Evolutionary conservation across 64 coral and sea anemone genomes (phyloP).

Genomic region (Anthopleura sola): DNA sequence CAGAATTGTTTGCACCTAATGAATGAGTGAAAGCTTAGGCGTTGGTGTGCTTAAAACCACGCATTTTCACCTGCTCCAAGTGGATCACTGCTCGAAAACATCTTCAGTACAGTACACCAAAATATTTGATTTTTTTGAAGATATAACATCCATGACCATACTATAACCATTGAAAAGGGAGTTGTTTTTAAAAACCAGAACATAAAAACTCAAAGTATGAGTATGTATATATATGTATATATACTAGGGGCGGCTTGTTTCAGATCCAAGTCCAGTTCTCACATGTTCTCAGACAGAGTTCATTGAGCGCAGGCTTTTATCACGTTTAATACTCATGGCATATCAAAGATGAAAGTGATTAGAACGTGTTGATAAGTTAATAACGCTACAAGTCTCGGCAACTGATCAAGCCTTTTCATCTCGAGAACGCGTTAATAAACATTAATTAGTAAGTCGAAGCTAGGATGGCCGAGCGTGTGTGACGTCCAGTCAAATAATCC

Average conservation of each 20-base stretch:
- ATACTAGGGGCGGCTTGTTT: too few relatives aligned
- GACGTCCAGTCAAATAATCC: not conserved
- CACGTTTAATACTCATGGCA: not conserved
- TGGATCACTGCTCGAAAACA: not conserved
- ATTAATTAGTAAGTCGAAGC: not conserved
- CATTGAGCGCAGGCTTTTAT: not conserved
- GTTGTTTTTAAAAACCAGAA: too few relatives aligned
- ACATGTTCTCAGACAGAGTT: not conserved
- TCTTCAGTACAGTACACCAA: not conserved
- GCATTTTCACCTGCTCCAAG: not conserved
- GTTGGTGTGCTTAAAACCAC: not conserved
- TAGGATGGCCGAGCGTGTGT: not conserved
- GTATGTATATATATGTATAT: too few relatives aligned
- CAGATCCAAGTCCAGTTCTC: not conserved
- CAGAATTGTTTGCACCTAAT: not conserved
- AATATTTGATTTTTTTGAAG: too few relatives aligned
- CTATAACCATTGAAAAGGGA: too few relatives aligned
- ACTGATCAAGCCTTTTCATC: not conserved
- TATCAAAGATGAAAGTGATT: not conserved
- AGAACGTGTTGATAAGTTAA: not conserved
- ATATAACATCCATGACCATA: too few relatives aligned
- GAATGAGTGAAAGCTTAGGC: not conserved
- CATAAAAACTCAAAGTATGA: too few relatives aligned
- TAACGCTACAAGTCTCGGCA: not conserved
- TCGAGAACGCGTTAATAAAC: conserved; percentile 7